Percentiles rank a stretch among this genome's conserved stretches.
phyloP scores from a whole-genome alignment of 2,888 invertebrate genomes.

The Polymixis flavicincta region DNA sequence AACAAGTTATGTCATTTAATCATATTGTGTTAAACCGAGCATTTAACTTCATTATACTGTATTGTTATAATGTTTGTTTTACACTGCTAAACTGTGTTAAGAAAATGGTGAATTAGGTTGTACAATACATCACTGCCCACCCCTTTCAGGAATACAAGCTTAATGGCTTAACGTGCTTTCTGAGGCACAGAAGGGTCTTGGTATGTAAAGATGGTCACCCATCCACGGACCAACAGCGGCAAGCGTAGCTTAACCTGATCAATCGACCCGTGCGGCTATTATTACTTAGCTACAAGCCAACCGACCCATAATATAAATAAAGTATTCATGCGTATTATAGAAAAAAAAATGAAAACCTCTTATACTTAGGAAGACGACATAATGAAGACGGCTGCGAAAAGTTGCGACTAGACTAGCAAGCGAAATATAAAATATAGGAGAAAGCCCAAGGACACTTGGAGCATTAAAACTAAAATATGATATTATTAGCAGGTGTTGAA shows the following conservation, averaged over 20 bases:
- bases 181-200: no score
- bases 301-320: background rate
- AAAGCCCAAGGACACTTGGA: background rate
- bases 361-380: no score
- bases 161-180: no score
- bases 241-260: no score
- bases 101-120: no score
- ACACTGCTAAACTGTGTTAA: background rate
- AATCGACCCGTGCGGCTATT: no score
- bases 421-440: background rate
- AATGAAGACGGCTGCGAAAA: no score
- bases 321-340: background rate
- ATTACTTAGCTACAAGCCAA: no score
- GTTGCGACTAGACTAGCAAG: background rate
- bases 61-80: background rate
- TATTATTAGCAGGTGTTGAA: background rate
- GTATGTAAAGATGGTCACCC: no score
- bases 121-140: background rate
- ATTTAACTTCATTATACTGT: background rate
- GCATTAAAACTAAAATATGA: background rate
- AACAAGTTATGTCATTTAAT: conserved; percentile 4
- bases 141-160: no score
- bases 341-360: no score
- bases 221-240: no score
- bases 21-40: background rate